phyloP scores from a whole-genome alignment of 2,888 invertebrate genomes.

The Cyrtodaria siliqua region DNA sequence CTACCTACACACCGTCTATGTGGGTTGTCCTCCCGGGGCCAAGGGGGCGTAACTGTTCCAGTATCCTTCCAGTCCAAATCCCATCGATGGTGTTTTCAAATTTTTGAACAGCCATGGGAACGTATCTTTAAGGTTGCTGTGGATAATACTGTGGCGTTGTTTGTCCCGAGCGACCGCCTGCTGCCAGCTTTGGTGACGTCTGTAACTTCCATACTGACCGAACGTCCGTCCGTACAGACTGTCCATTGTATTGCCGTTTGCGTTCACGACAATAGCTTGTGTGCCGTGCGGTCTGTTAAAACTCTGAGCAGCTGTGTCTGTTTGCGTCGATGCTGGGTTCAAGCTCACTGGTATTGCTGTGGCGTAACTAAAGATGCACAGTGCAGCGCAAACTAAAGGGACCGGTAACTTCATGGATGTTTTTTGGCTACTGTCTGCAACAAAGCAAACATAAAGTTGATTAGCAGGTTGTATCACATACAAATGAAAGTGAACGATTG shows the following conservation, averaged over 20 bases:
- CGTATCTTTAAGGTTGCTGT: slow-evolving; percentile 20
- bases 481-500: too few species aligned
- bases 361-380: too few species aligned
- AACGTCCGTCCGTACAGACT: slow-evolving; percentile 36
- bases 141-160: slow-evolving; percentile 18
- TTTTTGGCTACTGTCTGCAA: too few species aligned
- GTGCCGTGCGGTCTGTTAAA: slow-evolving; percentile 55
- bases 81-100: slow-evolving; percentile 33
- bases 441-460: too few species aligned
- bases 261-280: slow-evolving; percentile 12
- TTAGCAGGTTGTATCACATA: too few species aligned
- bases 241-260: not conserved
- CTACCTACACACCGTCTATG: too few species aligned
- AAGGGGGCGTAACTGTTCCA: slow-evolving; percentile 58
- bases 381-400: too few species aligned
- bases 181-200: slow-evolving; percentile 48
- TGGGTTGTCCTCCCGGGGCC: not conserved
- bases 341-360: too few species aligned
- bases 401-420: too few species aligned
- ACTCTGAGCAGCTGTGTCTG: not conserved
- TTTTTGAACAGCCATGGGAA: slow-evolving; percentile 51
- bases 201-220: slow-evolving; percentile 60
- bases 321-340: too few species aligned
- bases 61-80: slow-evolving; percentile 39
- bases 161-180: slow-evolving; percentile 44